These are phyloP conservation scores for Iphiclides podalirius DNA, from an alignment of 2,888 invertebrate species.

Conservation along the genomic window DNA sequence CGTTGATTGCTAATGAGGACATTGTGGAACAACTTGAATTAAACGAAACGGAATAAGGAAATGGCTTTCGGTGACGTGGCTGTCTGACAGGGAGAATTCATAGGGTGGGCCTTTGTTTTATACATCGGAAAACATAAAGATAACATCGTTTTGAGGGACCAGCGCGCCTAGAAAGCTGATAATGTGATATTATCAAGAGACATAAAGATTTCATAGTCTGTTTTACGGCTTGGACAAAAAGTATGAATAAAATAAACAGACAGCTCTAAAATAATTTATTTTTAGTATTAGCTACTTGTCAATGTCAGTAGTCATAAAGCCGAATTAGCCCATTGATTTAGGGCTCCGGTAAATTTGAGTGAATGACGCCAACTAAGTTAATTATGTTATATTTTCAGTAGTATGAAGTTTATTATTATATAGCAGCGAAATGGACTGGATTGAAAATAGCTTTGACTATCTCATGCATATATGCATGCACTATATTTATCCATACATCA, in stretches of 20 bases:
- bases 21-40: conserved; percentile 65
- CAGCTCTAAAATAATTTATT: too few relatives aligned
- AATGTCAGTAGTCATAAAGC: not conserved
- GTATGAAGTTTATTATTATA: not conserved
- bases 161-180: too few relatives aligned
- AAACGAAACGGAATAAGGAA: conserved; percentile 57
- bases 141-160: too few relatives aligned
- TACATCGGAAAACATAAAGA: too few relatives aligned
- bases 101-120: not conserved
- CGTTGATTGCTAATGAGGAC: conserved; percentile 74
- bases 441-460: too few relatives aligned
- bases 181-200: too few relatives aligned
- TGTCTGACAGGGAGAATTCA: conserved; percentile 4
- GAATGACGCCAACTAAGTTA: not conserved
- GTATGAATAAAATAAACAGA: too few relatives aligned
- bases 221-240: too few relatives aligned
- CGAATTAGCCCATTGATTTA: not conserved
- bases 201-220: too few relatives aligned
- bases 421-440: not conserved
- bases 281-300: not conserved
- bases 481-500: too few relatives aligned
- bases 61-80: conserved; percentile 20
- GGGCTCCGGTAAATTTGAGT: not conserved
- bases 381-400: not conserved
- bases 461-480: too few relatives aligned